Conservation (phyloP, 2,888 invertebrate species). For the Polyommatus icarus region DNA sequence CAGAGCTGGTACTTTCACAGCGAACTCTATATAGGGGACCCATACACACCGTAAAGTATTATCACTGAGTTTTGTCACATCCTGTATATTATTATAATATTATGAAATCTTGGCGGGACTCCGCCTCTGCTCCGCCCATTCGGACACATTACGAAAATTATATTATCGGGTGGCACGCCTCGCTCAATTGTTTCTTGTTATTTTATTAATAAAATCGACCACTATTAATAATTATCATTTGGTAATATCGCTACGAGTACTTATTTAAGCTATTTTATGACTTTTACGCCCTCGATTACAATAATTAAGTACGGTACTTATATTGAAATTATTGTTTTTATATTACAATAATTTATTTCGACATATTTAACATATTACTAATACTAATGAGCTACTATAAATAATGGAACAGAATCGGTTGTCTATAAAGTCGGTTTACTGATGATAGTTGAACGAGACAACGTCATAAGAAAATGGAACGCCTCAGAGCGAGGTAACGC, state of each 20-base stretch:
- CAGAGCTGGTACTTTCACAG: too few species aligned
- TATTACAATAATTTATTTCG: not conserved
- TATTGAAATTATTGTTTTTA: not conserved
- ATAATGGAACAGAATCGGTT: too few species aligned
- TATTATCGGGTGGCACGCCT: constrained; percentile 6
- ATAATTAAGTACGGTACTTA: not conserved
- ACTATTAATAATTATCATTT: not conserved
- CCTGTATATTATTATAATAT: not conserved
- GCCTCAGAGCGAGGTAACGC: too few species aligned
- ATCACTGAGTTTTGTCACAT: too few species aligned
- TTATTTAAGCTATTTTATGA: constrained; percentile 2
- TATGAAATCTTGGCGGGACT: not conserved
- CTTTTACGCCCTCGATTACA: not conserved
- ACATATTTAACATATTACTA: too few species aligned
- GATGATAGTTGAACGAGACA: too few species aligned
- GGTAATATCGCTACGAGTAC: not conserved
- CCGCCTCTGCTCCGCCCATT: constrained; percentile 12
- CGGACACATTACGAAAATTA: constrained; percentile 15
- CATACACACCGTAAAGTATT: too few species aligned
- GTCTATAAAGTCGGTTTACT: too few species aligned
- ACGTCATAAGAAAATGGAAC: too few species aligned
- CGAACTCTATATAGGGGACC: too few species aligned
- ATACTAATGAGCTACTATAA: too few species aligned
- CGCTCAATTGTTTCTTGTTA: constrained; percentile 3
- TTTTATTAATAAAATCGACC: not conserved